Conservation (phyloP, 2,888 invertebrate species). For the Terebella lapidaria region DNA sequence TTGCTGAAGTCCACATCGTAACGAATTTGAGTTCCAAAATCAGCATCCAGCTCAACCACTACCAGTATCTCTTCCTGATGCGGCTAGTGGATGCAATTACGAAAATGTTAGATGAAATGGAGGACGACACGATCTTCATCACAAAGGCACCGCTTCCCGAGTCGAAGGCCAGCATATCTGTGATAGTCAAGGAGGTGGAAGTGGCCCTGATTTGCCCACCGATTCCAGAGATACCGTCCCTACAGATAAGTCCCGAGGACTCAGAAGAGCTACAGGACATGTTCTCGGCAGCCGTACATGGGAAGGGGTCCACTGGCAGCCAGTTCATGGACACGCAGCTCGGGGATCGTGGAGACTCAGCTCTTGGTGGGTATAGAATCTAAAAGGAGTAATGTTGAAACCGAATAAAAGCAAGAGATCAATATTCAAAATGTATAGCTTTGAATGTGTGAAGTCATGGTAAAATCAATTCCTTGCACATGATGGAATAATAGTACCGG, state of each 20-base stretch:
- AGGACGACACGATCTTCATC: constrained; percentile 30
- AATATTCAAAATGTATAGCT: too few species aligned
- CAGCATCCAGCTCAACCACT: constrained; percentile 87
- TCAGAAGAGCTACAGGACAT: constrained; percentile 10
- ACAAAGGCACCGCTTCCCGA: constrained; percentile 4
- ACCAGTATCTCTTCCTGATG: constrained; percentile 83
- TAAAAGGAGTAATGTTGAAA: too few species aligned
- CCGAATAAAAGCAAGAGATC: too few species aligned
- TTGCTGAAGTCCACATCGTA: constrained; percentile 67
- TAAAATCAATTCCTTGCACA: too few species aligned
- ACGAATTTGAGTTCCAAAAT: constrained; percentile 78
- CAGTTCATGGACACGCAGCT: neutral
- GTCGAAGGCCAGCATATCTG: constrained; percentile 55
- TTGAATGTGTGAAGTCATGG: too few species aligned
- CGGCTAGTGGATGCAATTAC: constrained; percentile 72
- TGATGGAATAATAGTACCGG: too few species aligned
- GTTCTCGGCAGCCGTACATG: neutral
- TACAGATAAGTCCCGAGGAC: constrained; percentile 5
- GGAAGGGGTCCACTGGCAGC: neutral
- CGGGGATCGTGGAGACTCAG: neutral
- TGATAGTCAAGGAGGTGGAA: constrained; percentile 77
- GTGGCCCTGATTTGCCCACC: constrained; percentile 67
- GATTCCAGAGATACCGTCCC: constrained; percentile 13
- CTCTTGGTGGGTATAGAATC: neutral
- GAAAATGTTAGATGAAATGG: constrained; percentile 36